Base-by-base conservation (phyloP, 1,140 invertebrate species). In the Papilio polytes region DNA sequence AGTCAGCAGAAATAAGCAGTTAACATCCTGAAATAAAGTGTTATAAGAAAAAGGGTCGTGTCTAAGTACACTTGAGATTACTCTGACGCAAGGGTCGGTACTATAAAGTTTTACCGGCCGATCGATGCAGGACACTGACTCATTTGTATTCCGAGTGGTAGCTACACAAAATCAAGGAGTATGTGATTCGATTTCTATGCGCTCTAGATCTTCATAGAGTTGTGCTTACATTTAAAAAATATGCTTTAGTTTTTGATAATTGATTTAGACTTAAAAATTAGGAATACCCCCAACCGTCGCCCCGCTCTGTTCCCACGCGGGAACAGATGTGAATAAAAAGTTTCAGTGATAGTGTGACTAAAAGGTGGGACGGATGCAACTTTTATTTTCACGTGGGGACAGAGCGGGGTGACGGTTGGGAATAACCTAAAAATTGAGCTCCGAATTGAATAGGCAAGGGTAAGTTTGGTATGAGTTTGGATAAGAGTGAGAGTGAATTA, bases 111-210 rank as follows among this genome's bases (percentile, higher is more conserved):
- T 59, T 41, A 78, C 15, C 41, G 53, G 76, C 73, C 74, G 84
- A 89, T 90, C 90, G 88, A 86, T 87, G 79, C 78, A 81, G 82
- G 76, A 81, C 81, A 80, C 82, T 46, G 48, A 26, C 81, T 86
- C 89, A 91, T 94, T 90, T 85, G 87, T 93, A 94, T 94, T 93
- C 92, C 77, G 63, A 51, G 36, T 83, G 87, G 81, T 87, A 82
- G 89, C 86, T 89, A 87, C 90, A 90, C 93, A 92, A 91, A 94
- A 94, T 94, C 93, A 94, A 94, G 93, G 90, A 91, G 93, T 93
- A 93, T 93, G 93, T 94, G 93, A 94, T 94, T 94, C 91, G 92
- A 94, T 94, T 93, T 90, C 91, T 92, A 88, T 88, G 90, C 87
- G 87, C 83, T 83, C 81, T 76, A 74, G 80, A 87, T 85, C 80